Evolutionary conservation across 2,888 invertebrate genomes (phyloP), one percentile per base, ranked within the genome.

Genomic region (Microctonus aethiopoides): DNA sequence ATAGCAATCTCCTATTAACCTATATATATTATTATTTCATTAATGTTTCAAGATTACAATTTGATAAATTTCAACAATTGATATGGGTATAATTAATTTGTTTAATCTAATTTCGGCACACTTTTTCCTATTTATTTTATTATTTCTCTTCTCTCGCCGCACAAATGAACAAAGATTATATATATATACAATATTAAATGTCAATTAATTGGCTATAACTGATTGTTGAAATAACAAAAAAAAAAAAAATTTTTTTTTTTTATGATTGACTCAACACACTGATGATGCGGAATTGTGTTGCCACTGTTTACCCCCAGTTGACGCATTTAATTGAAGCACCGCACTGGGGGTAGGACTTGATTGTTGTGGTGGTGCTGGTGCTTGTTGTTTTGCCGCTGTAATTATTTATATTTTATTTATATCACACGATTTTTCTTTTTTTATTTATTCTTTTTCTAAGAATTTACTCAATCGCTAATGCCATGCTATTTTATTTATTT

Each of bases 301-400:
- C 78, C 82, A 82, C 72, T 76, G 76, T 78, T 81, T 80, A 75
- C 76, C 80, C 72, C 82, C 82, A 51, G 82, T 75, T 59, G 82
- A 79, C 62, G 80, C 77, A 66, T 81, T 83, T 75, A 80, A 77
- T 70, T 80, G 79, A 76, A 82, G 81, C 81, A 83, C 80, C 71
- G 83, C 75, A 75, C 80, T 81, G 63, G 83, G 78, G 69, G 79
- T 80, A 68, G 84, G 82, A 73, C 82, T 80, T 41, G 83, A 76
- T 74, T 81, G 83, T 62, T 78, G 75, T 63, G 85, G 86, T 72
- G 86, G 86, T 72, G 82, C 83, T 67, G 86, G 86, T 71, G 86
- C 86, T 77, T 85, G 86, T 78, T 86, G 85, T 75, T 86, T 86
- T 64, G 85, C 84, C 73, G 83, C 85, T 85, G 84, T 71, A 84